Percentiles rank a stretch among this genome's conserved stretches.
phyloP scores from a whole-genome alignment of 2,888 invertebrate genomes.

The Folsomia manolachei region DNA sequence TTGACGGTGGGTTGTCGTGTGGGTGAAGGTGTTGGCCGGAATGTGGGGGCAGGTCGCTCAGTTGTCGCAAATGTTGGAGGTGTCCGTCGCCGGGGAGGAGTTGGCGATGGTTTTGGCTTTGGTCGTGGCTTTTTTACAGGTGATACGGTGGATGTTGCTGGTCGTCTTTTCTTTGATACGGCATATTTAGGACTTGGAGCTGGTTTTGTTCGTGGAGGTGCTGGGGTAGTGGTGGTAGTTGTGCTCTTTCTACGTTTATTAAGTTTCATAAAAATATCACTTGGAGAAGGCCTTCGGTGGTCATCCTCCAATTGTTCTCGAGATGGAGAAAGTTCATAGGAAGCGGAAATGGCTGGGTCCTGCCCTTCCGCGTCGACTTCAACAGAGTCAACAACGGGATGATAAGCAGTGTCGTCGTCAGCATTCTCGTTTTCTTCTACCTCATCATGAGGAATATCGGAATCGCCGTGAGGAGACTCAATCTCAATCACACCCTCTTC shows the following conservation, averaged over 20 bases:
- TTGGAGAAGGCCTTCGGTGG: slow-evolving; percentile 9
- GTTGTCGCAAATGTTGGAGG: neutral
- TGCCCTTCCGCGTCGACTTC: neutral
- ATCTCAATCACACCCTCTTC: neutral
- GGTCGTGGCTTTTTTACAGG: neutral
- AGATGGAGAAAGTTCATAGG: slow-evolving; percentile 9
- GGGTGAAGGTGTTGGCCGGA: neutral
- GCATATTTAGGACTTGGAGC: neutral
- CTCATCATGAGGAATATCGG: neutral
- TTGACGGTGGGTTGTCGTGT: no score
- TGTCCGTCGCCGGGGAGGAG: no score
- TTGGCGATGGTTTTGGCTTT: neutral
- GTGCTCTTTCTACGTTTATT: neutral
- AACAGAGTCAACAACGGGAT: neutral
- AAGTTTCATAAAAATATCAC: slow-evolving; percentile 15
- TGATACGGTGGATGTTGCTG: neutral
- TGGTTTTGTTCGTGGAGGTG: neutral
- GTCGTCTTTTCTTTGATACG: neutral
- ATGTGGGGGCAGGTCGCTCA: neutral
- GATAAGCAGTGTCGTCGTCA: no score
- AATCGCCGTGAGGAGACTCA: neutral
- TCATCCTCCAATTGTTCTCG: neutral
- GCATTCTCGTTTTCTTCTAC: no score
- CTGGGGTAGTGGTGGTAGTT: neutral
- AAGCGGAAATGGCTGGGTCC: slow-evolving; percentile 14